Evolutionary conservation across 1,140 invertebrate species (phyloP).

Genomic region (Pogonognathellus flavescens): DNA sequence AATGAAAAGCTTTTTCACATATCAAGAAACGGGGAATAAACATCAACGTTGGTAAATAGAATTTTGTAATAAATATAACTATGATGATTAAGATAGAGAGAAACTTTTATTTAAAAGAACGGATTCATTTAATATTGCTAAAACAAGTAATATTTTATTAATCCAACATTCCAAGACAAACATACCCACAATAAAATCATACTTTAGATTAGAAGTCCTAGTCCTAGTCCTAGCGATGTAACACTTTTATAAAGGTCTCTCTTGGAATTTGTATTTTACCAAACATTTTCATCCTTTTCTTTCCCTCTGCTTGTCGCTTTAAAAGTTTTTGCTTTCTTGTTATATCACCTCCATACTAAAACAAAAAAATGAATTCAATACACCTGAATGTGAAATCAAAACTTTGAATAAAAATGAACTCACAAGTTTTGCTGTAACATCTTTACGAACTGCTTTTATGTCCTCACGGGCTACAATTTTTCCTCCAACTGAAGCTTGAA

Average conservation of each 20-base stretch:
- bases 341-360: slow-evolving; percentile 90
- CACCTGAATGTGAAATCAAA: too few relatives aligned
- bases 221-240: slow-evolving; percentile 87
- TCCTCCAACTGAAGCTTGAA: slow-evolving; percentile 87
- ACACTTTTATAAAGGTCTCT: slow-evolving; percentile 93
- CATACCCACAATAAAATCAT: too few relatives aligned
- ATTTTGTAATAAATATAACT: too few relatives aligned
- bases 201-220: too few relatives aligned
- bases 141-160: too few relatives aligned
- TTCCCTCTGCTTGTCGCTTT: slow-evolving; percentile 90
- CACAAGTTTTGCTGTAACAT: slow-evolving; percentile 94
- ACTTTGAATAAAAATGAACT: slow-evolving; percentile 68
- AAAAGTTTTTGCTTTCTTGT: slow-evolving; percentile 91
- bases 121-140: too few relatives aligned
- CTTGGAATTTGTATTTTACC: slow-evolving; percentile 92
- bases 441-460: slow-evolving; percentile 89
- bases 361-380: slow-evolving; percentile 64
- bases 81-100: too few relatives aligned
- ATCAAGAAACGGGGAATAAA: too few relatives aligned
- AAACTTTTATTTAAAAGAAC: too few relatives aligned
- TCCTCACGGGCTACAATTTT: slow-evolving; percentile 90
- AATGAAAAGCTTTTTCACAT: too few relatives aligned
- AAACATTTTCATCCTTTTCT: slow-evolving; percentile 90
- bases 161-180: too few relatives aligned
- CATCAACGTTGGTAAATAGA: too few relatives aligned